phyloP scores from a whole-genome alignment of 2,113 vertebrate genomes.

The human region GRCh38 chr1:110391501-110392000 shows the following conservation, averaged over 20 bases:
- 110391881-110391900: not conserved
- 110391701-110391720: constrained; percentile 13
- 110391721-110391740: constrained; percentile 44
- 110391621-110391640: not conserved
- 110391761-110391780: not conserved
- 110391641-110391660: constrained; percentile 49
- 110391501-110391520: constrained; percentile 16
- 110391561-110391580: constrained; percentile 28
- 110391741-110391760: not conserved
- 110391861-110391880: not conserved
- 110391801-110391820: not conserved
- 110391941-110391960: not conserved
- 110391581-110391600: constrained; percentile 51
- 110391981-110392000: not conserved
- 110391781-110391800: constrained; percentile 15
- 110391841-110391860: not conserved
- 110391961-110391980: not conserved
- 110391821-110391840: not conserved
- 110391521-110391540: constrained; percentile 48
- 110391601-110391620: constrained; percentile 31
- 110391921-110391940: not conserved
- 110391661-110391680: constrained; percentile 25
- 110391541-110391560: constrained; percentile 20
- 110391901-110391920: not conserved
- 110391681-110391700: constrained; percentile 22